These are phyloP conservation scores for Drosophila monieri DNA, from an alignment of 2,888 invertebrate genomes.

Conservation along the genomic window DNA sequence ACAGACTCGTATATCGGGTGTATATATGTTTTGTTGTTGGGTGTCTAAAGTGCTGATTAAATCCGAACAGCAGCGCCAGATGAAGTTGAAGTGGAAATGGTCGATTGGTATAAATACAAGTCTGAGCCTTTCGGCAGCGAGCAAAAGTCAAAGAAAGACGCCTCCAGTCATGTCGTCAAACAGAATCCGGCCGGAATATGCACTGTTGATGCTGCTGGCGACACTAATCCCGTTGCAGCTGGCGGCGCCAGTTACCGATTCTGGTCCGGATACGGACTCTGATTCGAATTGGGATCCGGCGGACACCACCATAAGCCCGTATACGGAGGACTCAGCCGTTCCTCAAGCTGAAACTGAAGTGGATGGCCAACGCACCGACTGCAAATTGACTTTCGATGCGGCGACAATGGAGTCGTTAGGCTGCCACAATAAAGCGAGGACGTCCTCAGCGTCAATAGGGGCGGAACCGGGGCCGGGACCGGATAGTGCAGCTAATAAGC, in stretches of 20 bases:
- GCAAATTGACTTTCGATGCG: constrained; percentile 75
- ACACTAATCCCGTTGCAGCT: constrained; percentile 55
- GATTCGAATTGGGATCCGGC: background rate
- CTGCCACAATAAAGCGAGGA: constrained; percentile 40
- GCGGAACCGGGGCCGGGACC: background rate
- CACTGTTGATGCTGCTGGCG: constrained; percentile 39
- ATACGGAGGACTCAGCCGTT: constrained; percentile 12
- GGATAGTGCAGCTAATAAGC: constrained; percentile 63
- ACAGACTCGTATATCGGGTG: background rate
- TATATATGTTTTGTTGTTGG: constrained; percentile 3
- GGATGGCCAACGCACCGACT: constrained; percentile 58
- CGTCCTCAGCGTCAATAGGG: constrained; percentile 4
- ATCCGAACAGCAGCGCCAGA: constrained; percentile 31
- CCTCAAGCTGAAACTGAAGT: constrained; percentile 3
- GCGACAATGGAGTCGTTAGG: constrained; percentile 76
- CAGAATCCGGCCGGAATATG: constrained; percentile 41
- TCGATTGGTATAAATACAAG: constrained; percentile 62
- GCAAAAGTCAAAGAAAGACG: constrained; percentile 43
- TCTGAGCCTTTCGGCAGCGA: constrained; percentile 39
- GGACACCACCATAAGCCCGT: constrained; percentile 14
- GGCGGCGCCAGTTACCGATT: background rate
- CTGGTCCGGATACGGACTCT: background rate
- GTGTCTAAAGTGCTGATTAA: constrained; percentile 43
- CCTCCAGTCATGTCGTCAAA: constrained; percentile 57
- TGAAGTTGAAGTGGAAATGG: background rate